Evolutionary conservation across 2,797 vertebrate genomes (phyloP), one percentile per base, ranked within the genome.

Genomic region (Sebastes jordani): DNA sequence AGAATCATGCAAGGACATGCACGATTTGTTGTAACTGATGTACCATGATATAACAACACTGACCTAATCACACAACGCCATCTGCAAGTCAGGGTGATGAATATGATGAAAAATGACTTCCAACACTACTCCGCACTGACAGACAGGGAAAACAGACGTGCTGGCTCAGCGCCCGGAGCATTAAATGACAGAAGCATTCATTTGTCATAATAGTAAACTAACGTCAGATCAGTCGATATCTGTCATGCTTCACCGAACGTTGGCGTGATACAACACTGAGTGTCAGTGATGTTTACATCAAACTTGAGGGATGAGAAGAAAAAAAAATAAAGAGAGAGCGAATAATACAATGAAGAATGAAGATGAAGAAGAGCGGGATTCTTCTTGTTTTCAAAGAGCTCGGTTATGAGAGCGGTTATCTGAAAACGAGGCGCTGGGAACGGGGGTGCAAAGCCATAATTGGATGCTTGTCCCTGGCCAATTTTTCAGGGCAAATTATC

Each of bases 401-500:
- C 8, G 2, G 83, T 91, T 91, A 89, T 91, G 84, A 87, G 84
- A 78, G 88, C 56, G 27, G 76, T 78, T 88, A 87, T 91, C 84
- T 91, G 71, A 86, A 86, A 86, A 88, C 25, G 73, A 90, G 83
- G 89, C 52, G 71, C 85, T 92, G 91, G 84, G 90, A 94, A 94
- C 68, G 71, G 82, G 82, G 88, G 85, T 81, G 88, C 86, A 84
- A 90, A 88, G 86, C 87, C 88, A 92, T 93, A 94, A 94, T 91
- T 93, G 92, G 90, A 91, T 80, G 86, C 84, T 87, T 91, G 86
- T 91, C 86, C 80, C 73, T 11, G 25, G 88, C 90, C 91, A 91
- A 86, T 88, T 89, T 92, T 91, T 92, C 90, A 90, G 86, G 88
- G 88, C 81, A 91, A 93, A 93, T 93, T 92, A 94, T 92, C 86